Evolutionary conservation across 2,797 vertebrate genomes (phyloP), one percentile per base, ranked within the genome.

Genomic region (Pteropus rufus): DNA sequence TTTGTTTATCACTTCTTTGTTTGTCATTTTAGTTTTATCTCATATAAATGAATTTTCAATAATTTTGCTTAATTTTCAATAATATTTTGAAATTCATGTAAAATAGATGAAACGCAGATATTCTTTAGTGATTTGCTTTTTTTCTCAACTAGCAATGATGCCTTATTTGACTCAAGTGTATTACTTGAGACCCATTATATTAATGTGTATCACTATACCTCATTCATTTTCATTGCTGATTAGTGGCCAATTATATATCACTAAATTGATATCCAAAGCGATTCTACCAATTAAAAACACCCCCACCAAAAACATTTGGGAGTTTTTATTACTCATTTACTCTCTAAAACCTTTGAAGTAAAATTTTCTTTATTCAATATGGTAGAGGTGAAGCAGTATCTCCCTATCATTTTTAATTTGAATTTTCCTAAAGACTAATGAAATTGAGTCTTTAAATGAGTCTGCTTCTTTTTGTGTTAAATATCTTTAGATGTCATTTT

Each of bases 401-500:
- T 64, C 2, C 18, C 19, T 91, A 41, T 41, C 14, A 58, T 91
- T 92, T 70, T 64, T 41, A 96, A 86, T 69, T 76, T 54, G 11
- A 9, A 64, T 73, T 93, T 91, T 34, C 39, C 24, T n/a, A 7
- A 54, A 60, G 31, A 92, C 46, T 73, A 73, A 89, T 49, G 16
- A 70, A 70, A 49, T 31, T 34, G 10, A 86, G 18, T 0, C 49
- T 72, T 77, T 83, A 94, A 96, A 73, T 79, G 14, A 86, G 41
- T 62, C 89, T 86, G 5, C 56, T 85, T 85, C 10, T 5, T 85
- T 70, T 14, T 86, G 12, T 92, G 8, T 86, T 23, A 94, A 94
- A 89, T 60, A 89, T 41, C 34, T 79, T 89, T 93, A 92, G 91
- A 89, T 77, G 21, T 83, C 41, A 89, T 75, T 67, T 67, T 79